These are phyloP conservation scores for Anolis sagrei DNA, from an alignment of 2,113 vertebrate genomes.

Conservation along the genomic window DNA sequence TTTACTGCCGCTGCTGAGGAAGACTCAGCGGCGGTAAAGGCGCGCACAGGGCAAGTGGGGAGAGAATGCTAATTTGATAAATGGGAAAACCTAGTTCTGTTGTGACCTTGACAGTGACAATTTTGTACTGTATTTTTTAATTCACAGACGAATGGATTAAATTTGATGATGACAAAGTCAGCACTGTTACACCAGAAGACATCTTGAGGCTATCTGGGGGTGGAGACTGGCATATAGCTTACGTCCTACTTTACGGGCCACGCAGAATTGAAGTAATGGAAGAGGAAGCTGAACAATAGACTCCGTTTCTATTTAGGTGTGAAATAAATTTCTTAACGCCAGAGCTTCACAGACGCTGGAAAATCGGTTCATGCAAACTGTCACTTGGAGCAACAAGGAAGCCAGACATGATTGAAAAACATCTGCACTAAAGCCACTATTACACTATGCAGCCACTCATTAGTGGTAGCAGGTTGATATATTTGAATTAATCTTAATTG, in stretches of 20 bases:
- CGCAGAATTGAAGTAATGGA: constrained; percentile 89
- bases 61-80: not conserved
- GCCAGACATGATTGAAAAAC: constrained; percentile 53
- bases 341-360: constrained; percentile 70
- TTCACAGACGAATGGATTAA: constrained; percentile 97
- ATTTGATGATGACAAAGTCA: constrained; percentile 98
- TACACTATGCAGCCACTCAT: constrained; percentile 51
- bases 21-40: too few relatives aligned
- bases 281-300: constrained; percentile 83
- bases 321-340: constrained; percentile 88
- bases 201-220: constrained; percentile 96
- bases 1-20: too few relatives aligned
- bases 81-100: not conserved
- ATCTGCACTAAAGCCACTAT: constrained; percentile 48
- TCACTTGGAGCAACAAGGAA: constrained; percentile 56
- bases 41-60: too few relatives aligned
- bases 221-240: constrained; percentile 99
- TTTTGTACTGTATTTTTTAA: constrained; percentile 14
- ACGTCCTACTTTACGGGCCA: constrained; percentile 96
- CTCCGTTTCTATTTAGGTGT: constrained; percentile 90
- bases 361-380: constrained; percentile 61
- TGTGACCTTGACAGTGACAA: not conserved
- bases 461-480: constrained; percentile 49
- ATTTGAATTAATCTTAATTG: constrained; percentile 62
- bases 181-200: constrained; percentile 95